A percentile compares a stretch with the other conserved stretches of the same genome.
Evolutionary conservation across 1,140 invertebrate genomes (phyloP).

Genomic region (Muscidifurax raptorellus): DNA sequence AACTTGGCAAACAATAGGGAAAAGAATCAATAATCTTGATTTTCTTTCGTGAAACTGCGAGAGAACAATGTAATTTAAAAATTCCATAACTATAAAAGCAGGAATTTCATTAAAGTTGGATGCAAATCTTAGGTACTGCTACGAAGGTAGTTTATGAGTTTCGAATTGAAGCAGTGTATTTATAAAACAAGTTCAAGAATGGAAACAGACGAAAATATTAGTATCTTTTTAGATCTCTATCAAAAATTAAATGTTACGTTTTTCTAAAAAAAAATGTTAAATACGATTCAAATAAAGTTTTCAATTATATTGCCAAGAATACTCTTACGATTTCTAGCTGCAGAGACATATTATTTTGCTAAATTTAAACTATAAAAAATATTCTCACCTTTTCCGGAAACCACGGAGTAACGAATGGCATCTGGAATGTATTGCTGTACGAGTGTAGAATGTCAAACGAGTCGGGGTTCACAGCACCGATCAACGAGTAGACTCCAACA

Average conservation of each 20-base stretch:
- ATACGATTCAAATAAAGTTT: too few relatives aligned
- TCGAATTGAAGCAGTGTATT: conserved; percentile 1
- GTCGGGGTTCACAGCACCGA: conserved; percentile 93
- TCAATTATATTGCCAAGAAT: neutral
- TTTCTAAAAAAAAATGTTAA: too few relatives aligned
- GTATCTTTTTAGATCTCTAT: too few relatives aligned
- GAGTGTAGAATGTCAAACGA: conserved; percentile 96
- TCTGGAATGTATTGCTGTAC: conserved; percentile 96
- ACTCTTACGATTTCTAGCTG: neutral
- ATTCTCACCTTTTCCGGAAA: conserved; percentile 91
- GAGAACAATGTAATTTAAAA: neutral
- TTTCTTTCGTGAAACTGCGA: neutral
- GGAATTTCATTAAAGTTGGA: conserved; percentile 20
- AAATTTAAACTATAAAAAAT: conserved; percentile 4
- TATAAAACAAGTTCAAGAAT: neutral
- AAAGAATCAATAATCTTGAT: neutral
- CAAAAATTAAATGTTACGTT: too few relatives aligned
- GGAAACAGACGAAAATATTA: neutral
- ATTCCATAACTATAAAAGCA: conserved; percentile 9
- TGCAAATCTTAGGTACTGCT: neutral
- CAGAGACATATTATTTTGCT: neutral
- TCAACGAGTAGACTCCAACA: conserved; percentile 91
- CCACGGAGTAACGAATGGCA: conserved; percentile 96
- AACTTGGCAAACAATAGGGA: neutral
- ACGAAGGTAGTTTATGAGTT: neutral